Evolutionary conservation across 1,140 invertebrate species (phyloP).

Genomic region (Lepidurus couesii): DNA sequence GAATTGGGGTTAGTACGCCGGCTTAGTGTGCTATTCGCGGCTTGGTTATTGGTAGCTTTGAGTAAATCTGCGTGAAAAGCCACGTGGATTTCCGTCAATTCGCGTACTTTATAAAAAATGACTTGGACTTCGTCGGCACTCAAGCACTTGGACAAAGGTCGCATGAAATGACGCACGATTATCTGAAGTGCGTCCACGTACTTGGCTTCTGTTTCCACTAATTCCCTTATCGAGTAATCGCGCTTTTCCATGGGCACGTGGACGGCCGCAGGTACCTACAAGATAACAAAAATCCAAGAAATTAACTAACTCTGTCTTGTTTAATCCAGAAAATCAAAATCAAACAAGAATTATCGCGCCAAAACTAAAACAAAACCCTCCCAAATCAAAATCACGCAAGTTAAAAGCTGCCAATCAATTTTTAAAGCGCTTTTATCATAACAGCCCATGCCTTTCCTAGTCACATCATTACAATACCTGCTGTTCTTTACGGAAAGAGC

Average conservation of each 20-base stretch:
- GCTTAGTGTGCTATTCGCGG: conserved; percentile 47
- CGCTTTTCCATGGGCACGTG: conserved; percentile 61
- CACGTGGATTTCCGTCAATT: conserved; percentile 77
- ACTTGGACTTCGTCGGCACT: conserved; percentile 64
- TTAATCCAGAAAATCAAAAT: too few relatives aligned
- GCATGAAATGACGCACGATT: conserved; percentile 73
- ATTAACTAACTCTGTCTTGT: too few relatives aligned
- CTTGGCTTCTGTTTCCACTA: conserved; percentile 94
- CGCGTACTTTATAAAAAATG: conserved; percentile 87
- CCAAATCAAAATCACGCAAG: too few relatives aligned
- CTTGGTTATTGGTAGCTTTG: conserved; percentile 52
- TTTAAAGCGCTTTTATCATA: too few relatives aligned
- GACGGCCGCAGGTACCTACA: not conserved
- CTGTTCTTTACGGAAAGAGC: conserved; percentile 37
- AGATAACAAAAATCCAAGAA: too few relatives aligned
- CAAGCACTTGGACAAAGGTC: conserved; percentile 64
- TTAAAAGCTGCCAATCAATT: too few relatives aligned
- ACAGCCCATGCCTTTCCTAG: too few relatives aligned
- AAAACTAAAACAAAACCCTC: too few relatives aligned
- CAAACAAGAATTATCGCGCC: too few relatives aligned
- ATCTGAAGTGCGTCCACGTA: conserved; percentile 90
- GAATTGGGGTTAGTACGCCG: conserved; percentile 41
- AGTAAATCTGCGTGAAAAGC: conserved; percentile 72
- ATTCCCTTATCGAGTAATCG: conserved; percentile 91
- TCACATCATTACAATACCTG: not conserved